A percentile compares a stretch with the other conserved stretches of the same genome.
Evolutionary conservation across 2,113 vertebrate genomes (phyloP).

Genomic region (Gnathonemus echidnorhynchus): DNA sequence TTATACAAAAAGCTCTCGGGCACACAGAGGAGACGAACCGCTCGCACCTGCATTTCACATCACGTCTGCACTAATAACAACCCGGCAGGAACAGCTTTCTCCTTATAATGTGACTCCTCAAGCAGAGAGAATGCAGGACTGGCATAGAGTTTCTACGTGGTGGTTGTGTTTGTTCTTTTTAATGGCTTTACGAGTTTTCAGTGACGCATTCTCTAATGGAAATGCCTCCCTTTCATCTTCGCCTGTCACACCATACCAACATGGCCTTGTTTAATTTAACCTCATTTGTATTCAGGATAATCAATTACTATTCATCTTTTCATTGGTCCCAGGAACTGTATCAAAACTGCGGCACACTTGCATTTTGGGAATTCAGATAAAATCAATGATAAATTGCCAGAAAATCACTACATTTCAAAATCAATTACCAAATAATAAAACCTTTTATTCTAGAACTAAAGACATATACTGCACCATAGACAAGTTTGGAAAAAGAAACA

Average conservation of each 20-base stretch:
- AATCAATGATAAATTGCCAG: neutral
- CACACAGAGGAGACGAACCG: neutral
- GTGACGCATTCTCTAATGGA: slow-evolving; percentile 24
- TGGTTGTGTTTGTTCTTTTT: slow-evolving; percentile 27
- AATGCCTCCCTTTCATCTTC: slow-evolving; percentile 20
- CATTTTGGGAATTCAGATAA: neutral
- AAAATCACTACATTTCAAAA: neutral
- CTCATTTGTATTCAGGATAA: neutral
- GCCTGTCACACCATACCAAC: slow-evolving; percentile 7
- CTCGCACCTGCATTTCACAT: slow-evolving; percentile 22
- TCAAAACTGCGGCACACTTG: neutral
- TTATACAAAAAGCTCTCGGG: neutral
- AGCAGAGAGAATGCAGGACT: slow-evolving; percentile 27
- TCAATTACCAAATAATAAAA: neutral
- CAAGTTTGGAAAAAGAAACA: neutral
- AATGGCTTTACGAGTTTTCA: slow-evolving; percentile 27
- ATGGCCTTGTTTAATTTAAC: neutral
- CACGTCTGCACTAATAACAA: slow-evolving; percentile 22
- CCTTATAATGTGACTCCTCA: slow-evolving; percentile 15
- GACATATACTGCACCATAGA: neutral
- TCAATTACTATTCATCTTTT: neutral
- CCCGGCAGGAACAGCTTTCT: neutral
- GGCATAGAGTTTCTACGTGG: slow-evolving; percentile 19
- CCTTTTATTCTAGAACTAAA: neutral
- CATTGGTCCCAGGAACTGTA: neutral